Evolutionary conservation across 2,113 vertebrate species (phyloP).

Genomic region (Platichthys stellatus): DNA sequence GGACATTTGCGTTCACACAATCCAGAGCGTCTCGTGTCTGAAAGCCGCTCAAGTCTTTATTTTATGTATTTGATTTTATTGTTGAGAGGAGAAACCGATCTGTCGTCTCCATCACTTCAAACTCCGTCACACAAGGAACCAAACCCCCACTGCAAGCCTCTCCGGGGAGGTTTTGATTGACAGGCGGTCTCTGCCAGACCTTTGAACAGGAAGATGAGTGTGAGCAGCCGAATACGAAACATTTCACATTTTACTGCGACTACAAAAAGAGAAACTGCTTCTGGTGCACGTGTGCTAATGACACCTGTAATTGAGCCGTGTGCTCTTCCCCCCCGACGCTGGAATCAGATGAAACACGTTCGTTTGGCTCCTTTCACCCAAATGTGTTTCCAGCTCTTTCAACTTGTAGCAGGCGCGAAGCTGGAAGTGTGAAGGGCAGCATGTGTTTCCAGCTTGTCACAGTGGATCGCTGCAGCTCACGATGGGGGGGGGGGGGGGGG

Average conservation of each 20-base stretch:
- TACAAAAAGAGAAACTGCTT: background rate
- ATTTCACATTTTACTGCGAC: background rate
- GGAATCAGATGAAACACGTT: conserved; percentile 40
- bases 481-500: conserved; percentile 4
- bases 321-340: conserved; percentile 6
- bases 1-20: no score
- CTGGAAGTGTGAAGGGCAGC: conserved; percentile 63
- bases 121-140: background rate
- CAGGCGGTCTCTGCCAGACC: background rate
- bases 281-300: conserved; percentile 25
- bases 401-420: conserved; percentile 61
- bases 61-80: no score
- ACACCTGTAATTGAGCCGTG: conserved; percentile 59
- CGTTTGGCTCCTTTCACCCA: conserved; percentile 38
- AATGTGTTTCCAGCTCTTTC: conserved; percentile 60
- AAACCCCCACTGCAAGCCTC: background rate
- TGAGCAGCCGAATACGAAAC: background rate
- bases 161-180: background rate
- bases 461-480: conserved; percentile 68
- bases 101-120: background rate
- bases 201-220: background rate
- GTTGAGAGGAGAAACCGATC: no score
- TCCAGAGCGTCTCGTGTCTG: no score
- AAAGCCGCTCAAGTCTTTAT: no score
- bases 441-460: conserved; percentile 84